Conservation (phyloP, 2,888 invertebrate genomes). For the Athrips mouffetella region DNA sequence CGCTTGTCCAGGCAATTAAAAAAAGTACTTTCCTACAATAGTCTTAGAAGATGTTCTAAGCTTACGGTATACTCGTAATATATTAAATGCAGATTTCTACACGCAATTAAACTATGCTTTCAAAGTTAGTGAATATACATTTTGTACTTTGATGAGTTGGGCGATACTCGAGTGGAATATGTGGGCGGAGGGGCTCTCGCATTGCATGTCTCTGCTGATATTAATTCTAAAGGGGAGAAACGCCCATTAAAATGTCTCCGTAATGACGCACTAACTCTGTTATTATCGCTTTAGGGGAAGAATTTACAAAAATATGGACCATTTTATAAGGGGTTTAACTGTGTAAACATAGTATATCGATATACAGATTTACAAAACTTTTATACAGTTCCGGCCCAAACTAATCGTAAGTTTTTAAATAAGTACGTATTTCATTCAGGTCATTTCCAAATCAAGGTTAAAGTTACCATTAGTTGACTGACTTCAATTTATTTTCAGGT, state of each 20-base stretch:
- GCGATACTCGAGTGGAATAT: constrained; percentile 11
- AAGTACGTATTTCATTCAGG: too few relatives aligned
- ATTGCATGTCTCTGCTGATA: constrained; percentile 44
- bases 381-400: too few relatives aligned
- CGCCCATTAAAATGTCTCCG: constrained; percentile 46
- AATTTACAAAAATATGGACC: constrained; percentile 17
- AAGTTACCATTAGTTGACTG: too few relatives aligned
- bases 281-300: constrained; percentile 16
- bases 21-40: too few relatives aligned
- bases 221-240: constrained; percentile 35
- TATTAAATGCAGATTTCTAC: too few relatives aligned
- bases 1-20: too few relatives aligned
- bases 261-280: constrained; percentile 32
- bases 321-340: constrained; percentile 17
- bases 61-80: too few relatives aligned
- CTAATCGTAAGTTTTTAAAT: too few relatives aligned
- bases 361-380: neutral
- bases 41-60: too few relatives aligned
- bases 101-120: too few relatives aligned
- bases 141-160: constrained; percentile 20
- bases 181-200: constrained; percentile 33
- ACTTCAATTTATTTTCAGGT: too few relatives aligned
- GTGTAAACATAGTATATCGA: neutral
- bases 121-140: neutral
- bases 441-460: too few relatives aligned